Evolutionary conservation across 1,140 invertebrate genomes (phyloP).

Genomic region (Gonioctena quinquepunctata): DNA sequence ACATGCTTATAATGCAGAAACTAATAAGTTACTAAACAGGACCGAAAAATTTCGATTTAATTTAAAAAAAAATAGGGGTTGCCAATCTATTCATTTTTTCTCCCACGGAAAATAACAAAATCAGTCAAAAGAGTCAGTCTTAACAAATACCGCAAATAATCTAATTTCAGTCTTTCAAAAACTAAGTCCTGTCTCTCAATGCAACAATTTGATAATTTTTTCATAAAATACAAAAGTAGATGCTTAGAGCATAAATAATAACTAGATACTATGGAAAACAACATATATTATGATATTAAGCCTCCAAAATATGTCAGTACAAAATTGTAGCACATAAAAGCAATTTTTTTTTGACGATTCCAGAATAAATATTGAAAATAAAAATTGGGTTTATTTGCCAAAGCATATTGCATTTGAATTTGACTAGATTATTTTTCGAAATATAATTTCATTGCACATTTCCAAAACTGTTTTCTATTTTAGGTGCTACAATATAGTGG

Average conservation of each 20-base stretch:
- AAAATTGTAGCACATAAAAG: constrained; percentile 20
- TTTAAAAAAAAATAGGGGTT: constrained; percentile 38
- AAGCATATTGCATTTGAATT: neutral
- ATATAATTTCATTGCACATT: constrained; percentile 25
- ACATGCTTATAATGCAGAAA: constrained; percentile 52
- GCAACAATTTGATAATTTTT: constrained; percentile 35
- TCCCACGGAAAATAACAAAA: constrained; percentile 32
- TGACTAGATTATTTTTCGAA: neutral
- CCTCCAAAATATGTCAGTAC: constrained; percentile 16
- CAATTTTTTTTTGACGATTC: neutral
- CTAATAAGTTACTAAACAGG: constrained; percentile 52
- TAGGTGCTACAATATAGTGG: constrained; percentile 8
- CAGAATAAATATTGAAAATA: neutral
- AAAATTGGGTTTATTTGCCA: neutral
- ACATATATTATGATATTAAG: constrained; percentile 19
- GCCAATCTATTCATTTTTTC: constrained; percentile 41
- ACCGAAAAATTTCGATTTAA: constrained; percentile 36
- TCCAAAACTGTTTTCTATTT: neutral
- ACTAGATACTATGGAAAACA: constrained; percentile 22
- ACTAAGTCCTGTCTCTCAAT: constrained; percentile 52
- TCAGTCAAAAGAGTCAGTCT: constrained; percentile 52
- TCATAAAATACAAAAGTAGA: constrained; percentile 25
- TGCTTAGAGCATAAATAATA: constrained; percentile 14
- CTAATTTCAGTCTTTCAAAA: constrained; percentile 52
- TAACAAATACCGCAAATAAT: constrained; percentile 49